Evolutionary conservation across 1,140 invertebrate species (phyloP).

Genomic region (Octopus bimaculoides): DNA sequence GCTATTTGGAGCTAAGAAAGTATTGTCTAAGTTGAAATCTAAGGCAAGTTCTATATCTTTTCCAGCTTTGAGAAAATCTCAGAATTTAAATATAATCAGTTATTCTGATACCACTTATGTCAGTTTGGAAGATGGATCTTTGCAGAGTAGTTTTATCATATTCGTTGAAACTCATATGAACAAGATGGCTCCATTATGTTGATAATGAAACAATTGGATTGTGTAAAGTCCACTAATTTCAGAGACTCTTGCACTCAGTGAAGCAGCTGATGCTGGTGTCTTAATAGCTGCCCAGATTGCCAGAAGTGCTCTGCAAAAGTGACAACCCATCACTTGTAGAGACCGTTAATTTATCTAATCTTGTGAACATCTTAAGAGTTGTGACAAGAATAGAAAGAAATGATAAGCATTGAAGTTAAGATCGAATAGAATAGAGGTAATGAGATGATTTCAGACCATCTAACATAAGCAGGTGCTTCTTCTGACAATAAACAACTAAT

Average conservation of each 20-base stretch:
- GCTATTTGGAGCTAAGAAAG: not conserved
- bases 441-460: not conserved
- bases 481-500: not conserved
- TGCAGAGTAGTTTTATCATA: not conserved
- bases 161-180: not conserved
- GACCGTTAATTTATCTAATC: not conserved
- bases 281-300: not conserved
- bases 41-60: not conserved
- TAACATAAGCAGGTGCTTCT: not conserved
- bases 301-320: not conserved
- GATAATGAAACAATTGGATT: not conserved
- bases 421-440: not conserved
- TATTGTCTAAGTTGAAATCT: not conserved
- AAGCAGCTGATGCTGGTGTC: not conserved
- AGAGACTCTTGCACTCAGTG: not conserved
- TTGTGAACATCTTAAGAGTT: not conserved
- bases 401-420: not conserved
- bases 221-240: not conserved
- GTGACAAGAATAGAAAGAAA: not conserved
- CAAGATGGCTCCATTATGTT: not conserved
- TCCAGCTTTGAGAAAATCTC: not conserved
- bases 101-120: not conserved
- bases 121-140: not conserved
- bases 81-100: not conserved
- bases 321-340: not conserved